Percentiles rank a stretch among this genome's conserved stretches.
These are phyloP conservation scores for Takifugu bimaculatus DNA, from an alignment of 2,113 vertebrate genomes.

Conservation along the genomic window DNA sequence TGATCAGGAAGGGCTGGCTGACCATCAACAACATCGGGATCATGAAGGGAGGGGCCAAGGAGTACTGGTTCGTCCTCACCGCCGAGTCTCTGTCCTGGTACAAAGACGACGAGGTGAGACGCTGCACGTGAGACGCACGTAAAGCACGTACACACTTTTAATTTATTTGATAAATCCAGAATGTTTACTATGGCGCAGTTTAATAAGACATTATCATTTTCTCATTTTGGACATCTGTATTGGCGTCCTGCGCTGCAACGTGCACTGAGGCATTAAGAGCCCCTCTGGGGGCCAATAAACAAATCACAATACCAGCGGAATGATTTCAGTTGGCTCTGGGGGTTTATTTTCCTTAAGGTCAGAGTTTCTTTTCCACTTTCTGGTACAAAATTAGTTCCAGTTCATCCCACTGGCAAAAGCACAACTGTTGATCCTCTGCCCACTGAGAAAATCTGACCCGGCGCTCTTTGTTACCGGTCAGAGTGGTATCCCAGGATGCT, in stretches of 20 bases:
- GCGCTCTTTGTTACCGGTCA: slow-evolving; percentile 47
- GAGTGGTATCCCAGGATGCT: slow-evolving; percentile 54
- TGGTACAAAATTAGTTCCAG: slow-evolving; percentile 29
- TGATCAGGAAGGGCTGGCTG: slow-evolving; percentile 98
- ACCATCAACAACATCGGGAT: slow-evolving; percentile 99
- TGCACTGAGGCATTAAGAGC: no score
- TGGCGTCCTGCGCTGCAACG: not conserved
- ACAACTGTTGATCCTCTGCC: slow-evolving; percentile 14
- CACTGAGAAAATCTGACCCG: slow-evolving; percentile 23
- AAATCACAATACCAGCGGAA: slow-evolving; percentile 7
- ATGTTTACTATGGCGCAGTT: no score
- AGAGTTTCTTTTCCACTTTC: slow-evolving; percentile 28
- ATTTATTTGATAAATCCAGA: no score
- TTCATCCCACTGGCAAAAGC: slow-evolving; percentile 15
- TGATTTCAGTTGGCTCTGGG: slow-evolving; percentile 16
- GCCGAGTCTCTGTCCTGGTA: slow-evolving; percentile 98
- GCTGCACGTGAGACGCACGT: not conserved
- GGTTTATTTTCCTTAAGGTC: slow-evolving; percentile 6
- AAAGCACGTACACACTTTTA: not conserved
- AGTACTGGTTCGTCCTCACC: slow-evolving; percentile 97
- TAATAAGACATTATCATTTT: not conserved
- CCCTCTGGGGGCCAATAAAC: not conserved
- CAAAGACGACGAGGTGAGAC: slow-evolving; percentile 95
- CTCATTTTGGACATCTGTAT: slow-evolving; percentile 3
- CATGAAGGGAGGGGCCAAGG: slow-evolving; percentile 98